Percentiles rank a stretch among this genome's conserved stretches.
These are phyloP conservation scores for Arrhopalites spinosus DNA, from an alignment of 2,888 invertebrate species.

Conservation along the genomic window DNA sequence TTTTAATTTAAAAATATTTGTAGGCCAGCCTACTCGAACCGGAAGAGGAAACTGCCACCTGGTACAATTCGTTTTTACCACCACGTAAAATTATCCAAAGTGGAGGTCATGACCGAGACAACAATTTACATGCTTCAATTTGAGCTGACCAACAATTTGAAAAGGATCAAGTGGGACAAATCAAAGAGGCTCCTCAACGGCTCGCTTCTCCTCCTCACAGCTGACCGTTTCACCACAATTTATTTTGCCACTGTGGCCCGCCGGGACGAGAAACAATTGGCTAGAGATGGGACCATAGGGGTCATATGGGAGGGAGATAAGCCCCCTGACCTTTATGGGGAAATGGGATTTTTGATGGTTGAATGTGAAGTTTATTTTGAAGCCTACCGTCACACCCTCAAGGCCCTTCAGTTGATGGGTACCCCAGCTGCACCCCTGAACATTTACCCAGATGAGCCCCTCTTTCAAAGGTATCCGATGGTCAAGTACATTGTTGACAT, in stretches of 20 bases:
- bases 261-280: slow-evolving; percentile 55
- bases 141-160: not conserved
- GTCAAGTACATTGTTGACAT: slow-evolving; percentile 68
- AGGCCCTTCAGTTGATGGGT: slow-evolving; percentile 67
- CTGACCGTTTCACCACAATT: slow-evolving; percentile 60
- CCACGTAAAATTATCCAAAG: slow-evolving; percentile 12
- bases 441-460: slow-evolving; percentile 65
- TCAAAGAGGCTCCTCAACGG: slow-evolving; percentile 60
- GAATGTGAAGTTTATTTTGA: slow-evolving; percentile 63
- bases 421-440: slow-evolving; percentile 38
- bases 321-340: slow-evolving; percentile 26
- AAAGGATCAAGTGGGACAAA: slow-evolving; percentile 57
- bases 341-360: slow-evolving; percentile 57
- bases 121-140: slow-evolving; percentile 21
- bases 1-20: not conserved
- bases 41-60: not conserved
- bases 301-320: slow-evolving; percentile 49
- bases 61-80: slow-evolving; percentile 37
- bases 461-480: slow-evolving; percentile 62
- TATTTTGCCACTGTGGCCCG: slow-evolving; percentile 59
- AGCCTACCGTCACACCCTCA: slow-evolving; percentile 61
- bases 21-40: not conserved
- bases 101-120: not conserved
- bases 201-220: slow-evolving; percentile 60
- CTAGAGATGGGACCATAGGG: slow-evolving; percentile 51